These are phyloP conservation scores for Eira barbara DNA, from an alignment of 2,113 vertebrate genomes.

Conservation along the genomic window DNA sequence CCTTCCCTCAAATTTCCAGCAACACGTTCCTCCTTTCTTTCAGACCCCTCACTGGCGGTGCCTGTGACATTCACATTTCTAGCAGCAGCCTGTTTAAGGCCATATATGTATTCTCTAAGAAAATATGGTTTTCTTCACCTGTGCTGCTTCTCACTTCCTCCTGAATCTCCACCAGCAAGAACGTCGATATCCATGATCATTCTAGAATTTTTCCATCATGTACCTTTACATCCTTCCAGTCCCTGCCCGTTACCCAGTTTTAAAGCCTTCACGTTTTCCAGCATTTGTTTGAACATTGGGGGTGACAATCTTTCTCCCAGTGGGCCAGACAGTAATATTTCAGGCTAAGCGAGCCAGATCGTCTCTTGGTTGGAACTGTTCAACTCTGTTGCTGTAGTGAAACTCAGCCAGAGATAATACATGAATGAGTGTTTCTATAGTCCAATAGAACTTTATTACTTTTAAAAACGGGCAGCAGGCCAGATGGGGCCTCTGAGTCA, in stretches of 20 bases:
- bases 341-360: not conserved
- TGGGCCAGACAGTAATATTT: not conserved
- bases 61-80: not conserved
- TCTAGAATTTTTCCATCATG: not conserved
- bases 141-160: not conserved
- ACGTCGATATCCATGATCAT: not conserved
- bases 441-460: not conserved
- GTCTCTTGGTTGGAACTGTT: not conserved
- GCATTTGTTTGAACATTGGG: not conserved
- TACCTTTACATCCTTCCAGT: not conserved
- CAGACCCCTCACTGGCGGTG: not conserved
- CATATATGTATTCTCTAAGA: not conserved
- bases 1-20: not conserved
- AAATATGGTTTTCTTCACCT: not conserved
- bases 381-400: not conserved
- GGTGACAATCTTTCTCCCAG: not conserved
- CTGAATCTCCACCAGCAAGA: not conserved
- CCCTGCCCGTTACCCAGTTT: not conserved
- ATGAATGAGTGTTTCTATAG: not conserved
- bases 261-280: not conserved
- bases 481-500: not conserved
- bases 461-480: not conserved
- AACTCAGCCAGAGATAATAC: not conserved
- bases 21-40: not conserved
- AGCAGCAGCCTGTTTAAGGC: not conserved